Base-by-base conservation (phyloP, 1,140 invertebrate species). In the Mactra quadrangularis region DNA sequence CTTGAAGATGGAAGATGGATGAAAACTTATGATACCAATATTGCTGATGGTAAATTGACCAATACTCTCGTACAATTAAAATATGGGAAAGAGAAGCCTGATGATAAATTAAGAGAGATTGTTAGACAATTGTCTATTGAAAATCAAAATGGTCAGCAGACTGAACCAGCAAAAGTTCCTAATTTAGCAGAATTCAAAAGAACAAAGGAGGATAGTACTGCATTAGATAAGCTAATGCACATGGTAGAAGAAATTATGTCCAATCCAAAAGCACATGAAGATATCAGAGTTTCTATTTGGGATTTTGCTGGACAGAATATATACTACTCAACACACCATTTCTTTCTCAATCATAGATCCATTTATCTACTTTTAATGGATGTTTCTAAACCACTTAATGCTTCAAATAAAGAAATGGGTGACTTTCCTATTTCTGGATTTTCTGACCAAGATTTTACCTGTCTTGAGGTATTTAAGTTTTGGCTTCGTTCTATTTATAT, bases 221-320 rank as follows among this genome's bases (percentile, higher is more conserved):
- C 27, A 15, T 17, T 47, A 31, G 41, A 45, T 15, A 38, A 31
- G 15, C 6, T 53, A 9, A 6, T 9, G 6, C 19, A 4, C 6
- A 7, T 41, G 6, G 15, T 41, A 53, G 25, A n/a, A 4, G 25
- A 53, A 53, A 3, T 60, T n/a, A 66, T 45, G 15, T 45, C 3
- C n/a, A 25, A n/a, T 7, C 6, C 35, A 13, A 25, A 35, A 4
- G 59, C 33, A 13, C 31, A 27, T 35, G 3, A 15, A 29, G 1
- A 62, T 33, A n/a, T 27, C 17, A 57, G 22, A n/a, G 59, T 76
- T 17, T 62, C 74, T n/a, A 29, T 76, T 9, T 76, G 74, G 74
- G 74, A 76, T 35, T 76, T 76, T 35, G 74, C 74, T 35, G 74
- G 74, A 22, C 74, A 76, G 45, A 57, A 60, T 47, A 50, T 76